Base-by-base conservation (phyloP, 1,140 invertebrate species). In the Atopsyche davidsoni region DNA sequence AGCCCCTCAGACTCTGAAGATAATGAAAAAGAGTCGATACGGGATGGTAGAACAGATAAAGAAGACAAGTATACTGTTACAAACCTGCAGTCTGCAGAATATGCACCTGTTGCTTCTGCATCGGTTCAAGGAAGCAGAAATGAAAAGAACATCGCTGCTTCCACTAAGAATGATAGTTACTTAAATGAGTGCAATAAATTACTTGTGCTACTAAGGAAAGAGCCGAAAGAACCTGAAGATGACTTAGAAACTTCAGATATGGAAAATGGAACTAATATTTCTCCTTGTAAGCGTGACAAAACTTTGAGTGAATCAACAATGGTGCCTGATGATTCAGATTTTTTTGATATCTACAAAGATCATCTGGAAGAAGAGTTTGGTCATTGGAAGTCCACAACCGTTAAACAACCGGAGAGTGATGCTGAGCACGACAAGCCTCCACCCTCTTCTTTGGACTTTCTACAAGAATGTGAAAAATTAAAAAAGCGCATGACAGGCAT, bases 331-430 rank as follows among this genome's bases (percentile, higher is more conserved):
- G 69, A 71, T 46, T 68, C 70, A 56, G 67, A 69, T 39, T 62
- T 61, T 43, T 72, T 72, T 64, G 70, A 72, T 54, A 67, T 70
- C 11, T 72, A 71, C 31, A 68, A 63, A 59, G 69, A 72, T 48
- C 63, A 68, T 60, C 64, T 64, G 39, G 58, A 59, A 22, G 62
- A 72, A 53, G 68, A 69, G 17, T 72, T 72, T 66, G 70, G 70
- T 11, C 69, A 70, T 35, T 69, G 66, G 42, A 72, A 70, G 41
- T 69, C n/a, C n/a, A 28, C n/a, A n/a, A 28, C 24, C 36, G 36
- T 17, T 39, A 25, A 17, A 47, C 16, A 49, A 49, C 14, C 38
- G 38, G 0, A 13, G 19, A 9, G 24, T 34, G 2, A 42, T 22
- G 32, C 9, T 34, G 10, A n/a, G n/a, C n/a, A n/a, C n/a, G n/a